Conservation (phyloP, 2,888 invertebrate species). For the Girardia tigrina region DNA sequence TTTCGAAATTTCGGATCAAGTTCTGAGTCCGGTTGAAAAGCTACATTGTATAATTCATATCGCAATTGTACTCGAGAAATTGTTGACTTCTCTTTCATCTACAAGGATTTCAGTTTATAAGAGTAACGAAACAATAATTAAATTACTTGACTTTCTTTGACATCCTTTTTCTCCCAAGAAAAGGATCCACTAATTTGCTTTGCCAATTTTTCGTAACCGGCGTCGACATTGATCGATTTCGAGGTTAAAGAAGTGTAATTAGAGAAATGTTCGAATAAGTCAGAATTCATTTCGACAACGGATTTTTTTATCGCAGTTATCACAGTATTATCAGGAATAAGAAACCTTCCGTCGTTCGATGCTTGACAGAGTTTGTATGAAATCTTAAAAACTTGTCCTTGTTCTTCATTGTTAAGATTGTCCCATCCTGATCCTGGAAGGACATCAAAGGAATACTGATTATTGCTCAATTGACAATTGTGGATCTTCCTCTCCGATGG, state of each 20-base stretch:
- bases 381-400: conserved; percentile 39
- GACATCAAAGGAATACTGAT: not conserved
- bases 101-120: conserved; percentile 13
- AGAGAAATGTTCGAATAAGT: conserved; percentile 38
- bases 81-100: conserved; percentile 39
- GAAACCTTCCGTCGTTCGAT: conserved; percentile 41
- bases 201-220: conserved; percentile 33
- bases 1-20: conserved; percentile 39
- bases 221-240: conserved; percentile 40
- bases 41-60: conserved; percentile 39
- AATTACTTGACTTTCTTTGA: not conserved
- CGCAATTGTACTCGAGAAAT: conserved; percentile 39
- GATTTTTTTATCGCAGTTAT: conserved; percentile 40
- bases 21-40: conserved; percentile 39
- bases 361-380: conserved; percentile 41
- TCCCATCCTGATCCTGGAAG: conserved; percentile 44
- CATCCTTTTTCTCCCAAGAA: conserved; percentile 37
- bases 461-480: not conserved
- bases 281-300: conserved; percentile 40
- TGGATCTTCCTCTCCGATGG: conserved; percentile 39
- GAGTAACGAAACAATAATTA: not conserved
- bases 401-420: conserved; percentile 41
- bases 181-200: conserved; percentile 40
- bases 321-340: conserved; percentile 41
- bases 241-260: conserved; percentile 40